Percentiles rank a stretch among this genome's conserved stretches.
Conservation (phyloP, 1,140 invertebrate genomes). For the Zaprionus africanus region DNA sequence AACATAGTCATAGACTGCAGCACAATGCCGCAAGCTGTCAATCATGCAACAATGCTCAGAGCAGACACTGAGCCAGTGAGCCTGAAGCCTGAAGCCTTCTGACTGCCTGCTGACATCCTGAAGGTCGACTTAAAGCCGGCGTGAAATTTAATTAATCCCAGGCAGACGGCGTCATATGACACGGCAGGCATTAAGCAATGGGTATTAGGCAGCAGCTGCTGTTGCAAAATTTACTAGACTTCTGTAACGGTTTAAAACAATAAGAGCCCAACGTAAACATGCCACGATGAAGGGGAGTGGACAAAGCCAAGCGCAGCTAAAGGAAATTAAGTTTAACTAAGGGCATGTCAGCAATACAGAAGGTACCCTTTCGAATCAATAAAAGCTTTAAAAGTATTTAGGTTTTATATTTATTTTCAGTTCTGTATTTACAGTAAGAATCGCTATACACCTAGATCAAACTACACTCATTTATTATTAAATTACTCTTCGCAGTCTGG, state of each 20-base stretch:
- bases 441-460: too few species aligned
- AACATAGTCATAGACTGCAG: conserved; percentile 11
- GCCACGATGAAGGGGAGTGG: not conserved
- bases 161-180: conserved; percentile 53
- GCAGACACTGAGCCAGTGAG: not conserved
- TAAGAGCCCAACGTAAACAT: conserved; percentile 31
- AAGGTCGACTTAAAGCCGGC: conserved; percentile 67
- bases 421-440: not conserved
- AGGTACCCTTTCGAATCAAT: not conserved
- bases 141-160: conserved; percentile 65
- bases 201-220: conserved; percentile 60
- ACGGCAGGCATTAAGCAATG: conserved; percentile 52
- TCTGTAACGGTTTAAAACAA: conserved; percentile 65
- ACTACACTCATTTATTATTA: not conserved
- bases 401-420: not conserved
- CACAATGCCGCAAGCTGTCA: conserved; percentile 60
- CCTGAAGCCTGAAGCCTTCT: not conserved
- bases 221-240: conserved; percentile 53
- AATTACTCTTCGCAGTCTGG: not conserved
- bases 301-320: not conserved
- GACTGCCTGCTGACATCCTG: conserved; percentile 17
- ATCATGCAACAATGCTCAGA: conserved; percentile 47
- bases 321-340: not conserved
- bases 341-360: not conserved
- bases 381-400: not conserved